These are phyloP conservation scores for Campaea margaritaria DNA, from an alignment of 2,888 invertebrate genomes.

Conservation along the genomic window DNA sequence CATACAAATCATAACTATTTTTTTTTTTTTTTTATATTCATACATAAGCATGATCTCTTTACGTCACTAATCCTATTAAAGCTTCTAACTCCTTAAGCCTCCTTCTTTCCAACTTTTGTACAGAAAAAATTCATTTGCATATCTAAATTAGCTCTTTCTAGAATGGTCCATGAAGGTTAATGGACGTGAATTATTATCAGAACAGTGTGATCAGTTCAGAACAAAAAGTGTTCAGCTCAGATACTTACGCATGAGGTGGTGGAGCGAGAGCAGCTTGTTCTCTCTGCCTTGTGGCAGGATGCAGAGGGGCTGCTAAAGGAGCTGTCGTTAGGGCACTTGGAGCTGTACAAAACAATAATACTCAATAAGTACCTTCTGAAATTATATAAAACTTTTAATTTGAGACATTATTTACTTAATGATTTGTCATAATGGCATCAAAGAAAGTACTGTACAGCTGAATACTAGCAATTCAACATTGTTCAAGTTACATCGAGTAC, in stretches of 20 bases:
- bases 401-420: too few species aligned
- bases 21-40: slow-evolving; percentile 7
- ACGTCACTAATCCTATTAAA: slow-evolving; percentile 18
- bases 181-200: slow-evolving; percentile 63
- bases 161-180: slow-evolving; percentile 75
- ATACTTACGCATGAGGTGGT: slow-evolving; percentile 79
- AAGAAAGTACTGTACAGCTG: too few species aligned
- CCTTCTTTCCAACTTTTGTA: background rate
- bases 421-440: too few species aligned
- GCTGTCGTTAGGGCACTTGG: slow-evolving; percentile 73
- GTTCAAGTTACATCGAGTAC: too few species aligned
- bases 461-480: too few species aligned
- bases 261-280: slow-evolving; percentile 78
- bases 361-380: too few species aligned
- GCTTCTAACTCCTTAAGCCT: slow-evolving; percentile 20
- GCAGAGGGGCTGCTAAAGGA: slow-evolving; percentile 74
- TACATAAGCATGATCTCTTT: slow-evolving; percentile 22
- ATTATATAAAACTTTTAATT: too few species aligned
- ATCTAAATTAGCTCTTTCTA: slow-evolving; percentile 49
- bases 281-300: slow-evolving; percentile 74
- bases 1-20: background rate
- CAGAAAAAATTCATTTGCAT: slow-evolving; percentile 26
- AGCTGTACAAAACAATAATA: slow-evolving; percentile 53
- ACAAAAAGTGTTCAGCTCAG: slow-evolving; percentile 2
- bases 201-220: slow-evolving; percentile 16